Conservation (phyloP, 1,140 invertebrate genomes). For the Saccostrea echinata region DNA sequence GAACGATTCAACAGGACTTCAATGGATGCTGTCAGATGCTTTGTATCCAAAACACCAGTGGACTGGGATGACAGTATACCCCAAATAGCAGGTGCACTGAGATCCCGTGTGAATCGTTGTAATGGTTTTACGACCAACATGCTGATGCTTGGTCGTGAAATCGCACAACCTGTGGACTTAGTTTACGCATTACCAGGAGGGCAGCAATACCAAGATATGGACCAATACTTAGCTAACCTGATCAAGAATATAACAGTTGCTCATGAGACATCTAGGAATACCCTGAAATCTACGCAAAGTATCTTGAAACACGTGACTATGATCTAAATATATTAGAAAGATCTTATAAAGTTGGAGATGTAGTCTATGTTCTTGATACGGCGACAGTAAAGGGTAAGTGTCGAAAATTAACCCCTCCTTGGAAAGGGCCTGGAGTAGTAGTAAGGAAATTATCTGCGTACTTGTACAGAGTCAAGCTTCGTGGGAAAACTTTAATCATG, state of each 20-base stretch:
- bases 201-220: background rate
- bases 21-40: constrained; percentile 51
- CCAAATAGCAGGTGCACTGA: constrained; percentile 25
- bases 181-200: background rate
- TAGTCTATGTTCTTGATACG: constrained; percentile 36
- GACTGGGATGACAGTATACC: constrained; percentile 19
- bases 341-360: background rate
- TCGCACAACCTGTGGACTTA: constrained; percentile 14
- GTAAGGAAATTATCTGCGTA: constrained; percentile 2
- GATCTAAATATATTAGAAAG: background rate
- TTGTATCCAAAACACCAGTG: background rate
- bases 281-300: constrained; percentile 13
- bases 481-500: background rate
- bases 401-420: constrained; percentile 22
- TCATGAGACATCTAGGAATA: constrained; percentile 34
- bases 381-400: background rate
- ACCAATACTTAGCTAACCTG: background rate
- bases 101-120: background rate
- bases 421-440: constrained; percentile 39
- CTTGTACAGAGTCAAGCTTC: constrained; percentile 25
- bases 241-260: background rate
- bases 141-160: constrained; percentile 37
- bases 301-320: background rate
- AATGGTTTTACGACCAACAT: constrained; percentile 34
- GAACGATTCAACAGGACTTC: constrained; percentile 56